A percentile compares a stretch with the other conserved stretches of the same genome.
phyloP scores from a whole-genome alignment of 2,888 invertebrate species.

The Liodrosophila aerea region DNA sequence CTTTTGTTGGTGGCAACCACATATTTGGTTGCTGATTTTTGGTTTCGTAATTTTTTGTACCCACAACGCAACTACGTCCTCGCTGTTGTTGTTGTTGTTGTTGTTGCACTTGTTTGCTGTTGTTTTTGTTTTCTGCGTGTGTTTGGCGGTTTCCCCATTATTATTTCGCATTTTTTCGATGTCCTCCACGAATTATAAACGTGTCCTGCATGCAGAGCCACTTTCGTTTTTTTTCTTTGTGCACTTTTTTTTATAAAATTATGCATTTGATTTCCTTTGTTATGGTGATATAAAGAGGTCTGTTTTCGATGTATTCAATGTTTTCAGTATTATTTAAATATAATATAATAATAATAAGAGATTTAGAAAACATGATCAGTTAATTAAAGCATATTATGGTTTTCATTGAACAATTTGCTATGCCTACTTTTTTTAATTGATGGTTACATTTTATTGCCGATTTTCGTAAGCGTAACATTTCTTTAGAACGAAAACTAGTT shows the following conservation, averaged over 20 bases:
- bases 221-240: slow-evolving; percentile 11
- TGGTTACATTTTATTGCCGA: too few relatives aligned
- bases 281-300: too few relatives aligned
- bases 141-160: slow-evolving; percentile 65
- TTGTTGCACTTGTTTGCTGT: slow-evolving; percentile 59
- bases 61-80: slow-evolving; percentile 51
- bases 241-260: background rate
- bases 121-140: slow-evolving; percentile 46
- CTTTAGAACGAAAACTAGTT: too few relatives aligned
- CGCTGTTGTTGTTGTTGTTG: slow-evolving; percentile 25
- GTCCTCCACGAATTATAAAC: slow-evolving; percentile 60
- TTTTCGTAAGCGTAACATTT: too few relatives aligned
- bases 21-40: slow-evolving; percentile 81
- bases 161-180: slow-evolving; percentile 33
- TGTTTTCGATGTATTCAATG: too few relatives aligned
- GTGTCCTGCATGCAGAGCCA: slow-evolving; percentile 36
- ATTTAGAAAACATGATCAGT: too few relatives aligned
- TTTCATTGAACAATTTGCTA: too few relatives aligned
- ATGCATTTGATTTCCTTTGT: background rate
- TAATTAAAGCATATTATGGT: too few relatives aligned
- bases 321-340: too few relatives aligned
- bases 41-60: slow-evolving; percentile 78
- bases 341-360: too few relatives aligned
- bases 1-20: slow-evolving; percentile 71
- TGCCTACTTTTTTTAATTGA: too few relatives aligned